Conservation (phyloP, 1,140 invertebrate genomes). For the Harlomillsia oculata region DNA sequence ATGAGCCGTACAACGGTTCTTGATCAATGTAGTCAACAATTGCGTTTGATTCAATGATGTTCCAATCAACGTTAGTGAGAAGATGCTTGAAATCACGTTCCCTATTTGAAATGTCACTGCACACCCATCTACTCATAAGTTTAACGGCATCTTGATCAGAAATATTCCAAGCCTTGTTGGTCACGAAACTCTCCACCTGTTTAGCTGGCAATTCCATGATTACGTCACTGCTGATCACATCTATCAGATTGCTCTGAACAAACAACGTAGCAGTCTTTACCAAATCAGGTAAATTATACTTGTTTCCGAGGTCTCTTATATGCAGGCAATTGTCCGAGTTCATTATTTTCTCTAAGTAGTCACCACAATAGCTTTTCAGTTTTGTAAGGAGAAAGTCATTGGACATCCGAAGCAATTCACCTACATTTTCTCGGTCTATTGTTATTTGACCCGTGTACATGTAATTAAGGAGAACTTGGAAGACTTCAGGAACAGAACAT, state of each 20-base stretch:
- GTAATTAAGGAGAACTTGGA: conserved; percentile 53
- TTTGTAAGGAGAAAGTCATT: conserved; percentile 55
- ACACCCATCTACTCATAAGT: conserved; percentile 49
- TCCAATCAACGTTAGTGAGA: conserved; percentile 46
- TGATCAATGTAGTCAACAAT: conserved; percentile 46
- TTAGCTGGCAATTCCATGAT: conserved; percentile 43
- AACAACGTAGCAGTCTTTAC: conserved; percentile 43
- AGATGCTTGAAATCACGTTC: conserved; percentile 47
- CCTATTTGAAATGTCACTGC: conserved; percentile 42
- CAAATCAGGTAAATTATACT: conserved; percentile 45
- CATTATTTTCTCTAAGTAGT: conserved; percentile 53
- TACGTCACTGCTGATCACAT: conserved; percentile 43
- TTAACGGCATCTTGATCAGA: conserved; percentile 39
- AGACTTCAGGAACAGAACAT: conserved; percentile 46
- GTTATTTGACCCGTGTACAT: conserved; percentile 56
- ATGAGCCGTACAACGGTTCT: conserved; percentile 45
- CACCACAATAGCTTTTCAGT: conserved; percentile 55
- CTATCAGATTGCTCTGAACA: conserved; percentile 46
- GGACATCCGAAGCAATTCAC: conserved; percentile 52
- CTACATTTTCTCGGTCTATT: conserved; percentile 52
- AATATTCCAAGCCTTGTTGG: conserved; percentile 38
- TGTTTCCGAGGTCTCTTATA: conserved; percentile 47
- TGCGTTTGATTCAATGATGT: conserved; percentile 41
- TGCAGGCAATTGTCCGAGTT: conserved; percentile 52
- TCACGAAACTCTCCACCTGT: conserved; percentile 45